Conservation (phyloP, 2,888 invertebrate species). For the Rhyacophila evoluta region DNA sequence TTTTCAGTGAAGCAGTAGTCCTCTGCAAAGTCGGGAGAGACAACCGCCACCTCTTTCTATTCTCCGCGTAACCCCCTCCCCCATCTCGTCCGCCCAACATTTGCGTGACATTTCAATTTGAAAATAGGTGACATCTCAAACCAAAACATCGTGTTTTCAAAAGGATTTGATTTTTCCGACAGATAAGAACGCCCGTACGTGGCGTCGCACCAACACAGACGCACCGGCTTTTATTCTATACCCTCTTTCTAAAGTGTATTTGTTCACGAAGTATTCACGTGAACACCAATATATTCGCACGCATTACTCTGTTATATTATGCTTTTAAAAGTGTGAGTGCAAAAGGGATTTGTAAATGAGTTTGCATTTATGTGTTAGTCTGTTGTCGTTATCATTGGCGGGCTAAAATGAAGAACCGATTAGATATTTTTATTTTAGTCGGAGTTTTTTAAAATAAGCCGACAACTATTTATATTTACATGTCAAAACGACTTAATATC, state of each 20-base stretch:
- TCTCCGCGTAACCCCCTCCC: conserved; percentile 22
- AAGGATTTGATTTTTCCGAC: conserved; percentile 50
- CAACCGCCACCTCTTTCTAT: conserved; percentile 32
- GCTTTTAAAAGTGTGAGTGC: conserved; percentile 12
- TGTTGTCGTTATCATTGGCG: neutral
- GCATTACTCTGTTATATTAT: conserved; percentile 24
- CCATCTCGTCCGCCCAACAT: conserved; percentile 36
- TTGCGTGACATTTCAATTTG: conserved; percentile 53
- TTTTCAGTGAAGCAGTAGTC: neutral
- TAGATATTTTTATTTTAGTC: too few species aligned
- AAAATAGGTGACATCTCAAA: conserved; percentile 52
- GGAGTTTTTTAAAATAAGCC: too few species aligned
- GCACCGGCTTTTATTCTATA: neutral
- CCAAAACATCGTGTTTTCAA: conserved; percentile 51
- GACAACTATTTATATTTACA: too few species aligned
- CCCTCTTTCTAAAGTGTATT: conserved; percentile 17
- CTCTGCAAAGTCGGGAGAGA: conserved; percentile 2
- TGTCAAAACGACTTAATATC: too few species aligned
- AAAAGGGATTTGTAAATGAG: conserved; percentile 24
- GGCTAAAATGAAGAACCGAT: neutral
- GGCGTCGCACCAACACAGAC: conserved; percentile 15
- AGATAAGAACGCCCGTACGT: conserved; percentile 41
- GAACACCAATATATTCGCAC: neutral
- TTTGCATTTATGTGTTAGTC: conserved; percentile 22
- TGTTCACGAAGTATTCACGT: conserved; percentile 7